These are phyloP conservation scores for Bubo blakistoni DNA, from an alignment of 2,113 vertebrate genomes.

Conservation along the genomic window DNA sequence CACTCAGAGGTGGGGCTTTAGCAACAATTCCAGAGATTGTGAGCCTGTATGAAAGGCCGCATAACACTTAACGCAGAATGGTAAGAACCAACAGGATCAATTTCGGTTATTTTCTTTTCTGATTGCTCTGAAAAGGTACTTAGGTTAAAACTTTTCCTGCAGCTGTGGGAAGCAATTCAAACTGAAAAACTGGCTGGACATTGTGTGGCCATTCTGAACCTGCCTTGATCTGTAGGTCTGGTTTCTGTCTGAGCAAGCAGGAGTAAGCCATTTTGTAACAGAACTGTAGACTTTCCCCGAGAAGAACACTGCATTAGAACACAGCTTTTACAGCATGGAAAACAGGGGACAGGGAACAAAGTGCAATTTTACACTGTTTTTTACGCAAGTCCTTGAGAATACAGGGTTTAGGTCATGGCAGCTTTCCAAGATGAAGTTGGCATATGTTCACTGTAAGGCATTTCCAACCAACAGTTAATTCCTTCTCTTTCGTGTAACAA, in stretches of 20 bases:
- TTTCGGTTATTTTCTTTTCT: background rate
- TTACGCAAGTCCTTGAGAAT: background rate
- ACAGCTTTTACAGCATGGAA: background rate
- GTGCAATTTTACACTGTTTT: background rate
- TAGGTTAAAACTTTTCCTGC: background rate
- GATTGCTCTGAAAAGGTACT: background rate
- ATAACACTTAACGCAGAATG: background rate
- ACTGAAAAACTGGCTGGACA: background rate
- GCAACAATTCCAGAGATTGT: background rate
- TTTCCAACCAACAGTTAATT: background rate
- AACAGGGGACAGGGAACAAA: background rate
- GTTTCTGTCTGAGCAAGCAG: constrained; percentile 1
- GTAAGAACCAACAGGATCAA: background rate
- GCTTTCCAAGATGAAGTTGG: background rate
- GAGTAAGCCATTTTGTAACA: background rate
- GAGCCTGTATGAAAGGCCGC: background rate
- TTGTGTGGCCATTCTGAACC: background rate
- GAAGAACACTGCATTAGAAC: background rate
- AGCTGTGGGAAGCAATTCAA: background rate
- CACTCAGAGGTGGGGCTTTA: background rate
- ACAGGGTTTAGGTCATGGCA: background rate
- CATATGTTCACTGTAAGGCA: background rate
- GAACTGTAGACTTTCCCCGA: background rate
- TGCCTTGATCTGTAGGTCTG: background rate
- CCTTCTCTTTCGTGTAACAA: background rate